A percentile compares a stretch with the other conserved stretches of the same genome.
Evolutionary conservation across 2,113 vertebrate genomes (phyloP).

Genomic region (Nycticebus coucang): DNA sequence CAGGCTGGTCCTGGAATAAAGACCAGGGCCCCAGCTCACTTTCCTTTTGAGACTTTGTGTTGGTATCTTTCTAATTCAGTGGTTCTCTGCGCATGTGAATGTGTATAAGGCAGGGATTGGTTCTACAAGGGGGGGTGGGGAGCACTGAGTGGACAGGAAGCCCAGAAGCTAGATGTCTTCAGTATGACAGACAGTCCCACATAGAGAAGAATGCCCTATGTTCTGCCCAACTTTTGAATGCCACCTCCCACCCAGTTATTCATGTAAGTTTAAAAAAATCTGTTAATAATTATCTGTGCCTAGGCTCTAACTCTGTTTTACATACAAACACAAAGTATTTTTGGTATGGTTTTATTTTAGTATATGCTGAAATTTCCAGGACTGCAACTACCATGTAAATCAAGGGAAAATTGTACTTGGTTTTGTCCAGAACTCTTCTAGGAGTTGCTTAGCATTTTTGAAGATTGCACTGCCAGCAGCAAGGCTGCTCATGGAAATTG

Average conservation of each 20-base stretch:
- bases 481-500: neutral
- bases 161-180: neutral
- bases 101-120: neutral
- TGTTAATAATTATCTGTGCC: slow-evolving; percentile 39
- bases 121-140: neutral
- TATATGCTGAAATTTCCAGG: slow-evolving; percentile 27
- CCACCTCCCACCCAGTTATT: neutral
- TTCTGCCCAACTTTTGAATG: neutral
- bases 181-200: neutral
- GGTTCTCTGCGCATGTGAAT: neutral
- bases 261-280: neutral
- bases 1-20: neutral
- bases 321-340: slow-evolving; percentile 7
- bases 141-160: neutral
- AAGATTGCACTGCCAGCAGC: slow-evolving; percentile 11
- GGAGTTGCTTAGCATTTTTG: slow-evolving; percentile 26
- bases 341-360: neutral
- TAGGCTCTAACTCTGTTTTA: slow-evolving; percentile 3
- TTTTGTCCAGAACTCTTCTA: slow-evolving; percentile 48
- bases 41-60: neutral
- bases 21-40: neutral
- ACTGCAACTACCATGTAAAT: slow-evolving; percentile 46
- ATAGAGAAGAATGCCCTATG: neutral
- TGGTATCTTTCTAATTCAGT: neutral
- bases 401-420: neutral